Percentiles rank a stretch among this genome's conserved stretches.
Conservation (phyloP, 2,797 vertebrate genomes). For the Xiphophorus birchmanni region DNA sequence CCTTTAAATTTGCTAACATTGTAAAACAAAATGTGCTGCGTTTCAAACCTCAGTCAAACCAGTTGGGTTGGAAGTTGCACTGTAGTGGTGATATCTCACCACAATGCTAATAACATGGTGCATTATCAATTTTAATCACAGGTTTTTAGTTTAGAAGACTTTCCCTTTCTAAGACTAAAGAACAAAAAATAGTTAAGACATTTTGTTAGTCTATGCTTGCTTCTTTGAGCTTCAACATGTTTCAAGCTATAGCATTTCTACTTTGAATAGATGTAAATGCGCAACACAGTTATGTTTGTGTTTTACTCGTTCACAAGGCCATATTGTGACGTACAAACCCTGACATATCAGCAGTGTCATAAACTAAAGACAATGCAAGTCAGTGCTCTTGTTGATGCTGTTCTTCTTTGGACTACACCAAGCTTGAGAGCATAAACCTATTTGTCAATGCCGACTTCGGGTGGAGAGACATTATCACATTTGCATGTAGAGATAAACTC, state of each 20-base stretch:
- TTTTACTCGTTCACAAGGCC: fast-evolving
- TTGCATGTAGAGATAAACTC: constrained; percentile 2
- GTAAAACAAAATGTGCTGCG: background rate
- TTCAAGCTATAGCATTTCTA: background rate
- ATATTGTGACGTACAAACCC: background rate
- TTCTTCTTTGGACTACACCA: background rate
- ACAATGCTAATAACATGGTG: background rate
- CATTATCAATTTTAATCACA: constrained; percentile 3
- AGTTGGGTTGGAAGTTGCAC: background rate
- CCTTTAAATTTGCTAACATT: background rate
- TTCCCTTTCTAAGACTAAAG: background rate
- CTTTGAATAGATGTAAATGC: background rate
- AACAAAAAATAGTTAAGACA: no score
- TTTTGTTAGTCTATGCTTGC: background rate
- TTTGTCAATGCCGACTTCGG: background rate
- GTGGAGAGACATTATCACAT: background rate
- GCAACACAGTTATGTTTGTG: background rate
- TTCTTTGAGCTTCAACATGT: no score
- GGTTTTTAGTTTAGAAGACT: background rate
- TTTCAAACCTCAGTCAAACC: background rate
- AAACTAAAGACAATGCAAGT: constrained; percentile 38
- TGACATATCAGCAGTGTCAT: background rate
- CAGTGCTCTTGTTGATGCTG: background rate
- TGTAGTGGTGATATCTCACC: constrained; percentile 4
- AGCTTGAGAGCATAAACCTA: background rate